phyloP scores from a whole-genome alignment of 2,888 invertebrate genomes.

The Hipparchia sbordonii region DNA sequence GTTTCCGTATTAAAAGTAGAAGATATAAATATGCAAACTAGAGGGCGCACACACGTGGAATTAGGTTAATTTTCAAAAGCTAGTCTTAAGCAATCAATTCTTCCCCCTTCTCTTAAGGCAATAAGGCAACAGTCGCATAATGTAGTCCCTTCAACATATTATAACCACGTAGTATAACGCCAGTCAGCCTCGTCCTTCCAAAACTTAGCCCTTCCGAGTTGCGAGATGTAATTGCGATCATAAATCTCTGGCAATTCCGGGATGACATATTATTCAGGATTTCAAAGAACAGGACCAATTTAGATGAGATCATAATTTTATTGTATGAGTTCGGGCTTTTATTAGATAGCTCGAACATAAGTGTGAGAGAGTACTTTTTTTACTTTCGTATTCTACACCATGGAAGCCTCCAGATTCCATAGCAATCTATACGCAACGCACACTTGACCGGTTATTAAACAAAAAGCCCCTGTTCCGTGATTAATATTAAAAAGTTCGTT shows the following conservation, averaged over 20 bases:
- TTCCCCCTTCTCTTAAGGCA: too few relatives aligned
- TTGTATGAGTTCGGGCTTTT: background rate
- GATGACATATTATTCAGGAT: slow-evolving; percentile 27
- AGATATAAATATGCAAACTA: background rate
- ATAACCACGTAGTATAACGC: background rate
- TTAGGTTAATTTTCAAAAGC: background rate
- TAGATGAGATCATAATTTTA: slow-evolving; percentile 10
- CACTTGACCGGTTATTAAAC: background rate
- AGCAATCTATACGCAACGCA: background rate
- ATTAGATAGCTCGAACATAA: background rate
- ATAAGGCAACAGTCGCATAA: background rate
- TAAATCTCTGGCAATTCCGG: slow-evolving; percentile 28
- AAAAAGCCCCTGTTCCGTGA: slow-evolving; percentile 39
- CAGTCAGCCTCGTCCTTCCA: background rate
- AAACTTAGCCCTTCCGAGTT: slow-evolving; percentile 22
- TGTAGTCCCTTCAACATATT: background rate
- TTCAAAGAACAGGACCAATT: slow-evolving; percentile 22
- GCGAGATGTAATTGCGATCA: slow-evolving; percentile 21
- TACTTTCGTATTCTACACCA: too few relatives aligned
- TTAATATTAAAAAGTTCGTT: slow-evolving; percentile 53
- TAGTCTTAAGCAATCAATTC: too few relatives aligned
- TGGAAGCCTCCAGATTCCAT: too few relatives aligned
- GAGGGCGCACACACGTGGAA: too few relatives aligned
- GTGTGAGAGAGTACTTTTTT: too few relatives aligned
- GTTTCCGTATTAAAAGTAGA: background rate